Evolutionary conservation across 2,113 vertebrate genomes (phyloP).

Genomic region (Podarcis muralis): DNA sequence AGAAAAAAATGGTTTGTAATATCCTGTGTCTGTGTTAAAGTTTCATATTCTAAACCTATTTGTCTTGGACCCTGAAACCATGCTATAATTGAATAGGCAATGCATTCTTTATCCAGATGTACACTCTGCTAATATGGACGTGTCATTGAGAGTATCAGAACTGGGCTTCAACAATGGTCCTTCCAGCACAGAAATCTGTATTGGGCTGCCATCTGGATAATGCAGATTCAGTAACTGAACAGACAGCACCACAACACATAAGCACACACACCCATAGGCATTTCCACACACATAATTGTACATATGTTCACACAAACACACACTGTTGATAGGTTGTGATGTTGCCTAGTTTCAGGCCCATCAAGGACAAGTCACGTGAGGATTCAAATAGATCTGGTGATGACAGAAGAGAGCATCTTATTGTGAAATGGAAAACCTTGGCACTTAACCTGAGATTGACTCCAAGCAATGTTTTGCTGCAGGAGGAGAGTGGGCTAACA

Average conservation of each 20-base stretch:
- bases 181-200: neutral
- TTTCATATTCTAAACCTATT: neutral
- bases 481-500: neutral
- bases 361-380: neutral
- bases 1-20: neutral
- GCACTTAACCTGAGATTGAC: neutral
- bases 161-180: neutral
- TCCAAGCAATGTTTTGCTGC: neutral
- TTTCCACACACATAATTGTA: neutral
- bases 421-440: constrained; percentile 2
- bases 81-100: neutral
- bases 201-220: neutral
- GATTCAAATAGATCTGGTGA: neutral
- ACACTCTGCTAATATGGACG: neutral
- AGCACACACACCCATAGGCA: neutral
- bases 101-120: neutral
- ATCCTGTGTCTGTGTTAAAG: neutral
- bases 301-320: neutral
- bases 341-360: neutral
- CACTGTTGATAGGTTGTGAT: neutral
- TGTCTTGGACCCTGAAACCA: neutral
- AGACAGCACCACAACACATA: no score
- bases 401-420: neutral
- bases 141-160: neutral
- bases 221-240: neutral